Base-by-base conservation (phyloP, 2,888 invertebrate species). In the Cosmia pyralina region DNA sequence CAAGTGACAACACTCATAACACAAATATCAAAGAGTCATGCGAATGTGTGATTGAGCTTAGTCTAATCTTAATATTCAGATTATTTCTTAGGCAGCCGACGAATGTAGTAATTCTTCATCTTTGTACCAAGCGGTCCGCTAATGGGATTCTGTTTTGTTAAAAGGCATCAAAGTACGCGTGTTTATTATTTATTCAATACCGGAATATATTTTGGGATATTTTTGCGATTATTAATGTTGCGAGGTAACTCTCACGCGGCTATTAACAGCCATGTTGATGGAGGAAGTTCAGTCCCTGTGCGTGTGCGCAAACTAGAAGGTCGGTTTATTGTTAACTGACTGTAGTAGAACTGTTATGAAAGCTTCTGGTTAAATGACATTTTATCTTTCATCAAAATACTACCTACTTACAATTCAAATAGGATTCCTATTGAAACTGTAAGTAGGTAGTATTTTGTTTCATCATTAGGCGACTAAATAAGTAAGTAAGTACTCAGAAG, bases 171-270 rank as follows among this genome's bases (percentile, higher is more conserved):
- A 81, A 81, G 63, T 38, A 55, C 46, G 38, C n/a, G 34, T 81
- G 76, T 78, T 78, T 75, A 75, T 64, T 75, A 65, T 78, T 78
- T 78, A 81, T 81, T 67, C 46, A 64, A 80, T 77, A 52, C 73
- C 28, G 38, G 41, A 38, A n/a, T 46, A 60, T 79, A 38, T 59
- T n/a, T 78, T 34, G 34, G 34, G 28, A 19, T 53, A 63, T 80
- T 10, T 67, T 64, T 44, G 44, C 41, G 38, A 50, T 59, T 79
- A 73, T 65, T 38, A 55, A 65, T 62, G 53, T n/a, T 63, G 13
- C 8, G 34, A 57, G 28, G 44, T 60, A 52, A 64, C 55, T 68
- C 64, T 55, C 60, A 7, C 19, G 41, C 19, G 41, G 59, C 77
- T 41, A 66, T 63, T 63, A 81, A 52, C 62, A 15, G 62, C 55